phyloP scores from a whole-genome alignment of 2,797 vertebrate species.

The Enteromius mattozi region DNA sequence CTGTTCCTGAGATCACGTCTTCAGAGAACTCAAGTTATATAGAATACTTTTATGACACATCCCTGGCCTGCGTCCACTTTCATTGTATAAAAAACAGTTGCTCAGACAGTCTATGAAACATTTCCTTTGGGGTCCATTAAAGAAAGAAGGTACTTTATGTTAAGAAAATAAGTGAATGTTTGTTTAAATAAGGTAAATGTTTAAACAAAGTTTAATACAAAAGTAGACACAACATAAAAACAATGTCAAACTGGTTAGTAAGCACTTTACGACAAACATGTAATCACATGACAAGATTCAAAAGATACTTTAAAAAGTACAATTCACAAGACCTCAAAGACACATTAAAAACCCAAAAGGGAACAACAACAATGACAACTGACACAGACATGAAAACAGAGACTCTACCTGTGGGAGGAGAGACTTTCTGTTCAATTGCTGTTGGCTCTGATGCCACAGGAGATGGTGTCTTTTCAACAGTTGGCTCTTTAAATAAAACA shows the following conservation, averaged over 20 bases:
- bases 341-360: not conserved
- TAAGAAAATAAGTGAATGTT: not conserved
- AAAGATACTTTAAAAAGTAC: conserved; percentile 36
- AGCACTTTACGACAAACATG: conserved; percentile 3
- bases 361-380: conserved; percentile 8
- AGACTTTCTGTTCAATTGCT: conserved; percentile 71
- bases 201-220: not conserved
- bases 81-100: not conserved
- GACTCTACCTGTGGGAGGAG: conserved; percentile 83
- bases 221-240: conserved; percentile 1
- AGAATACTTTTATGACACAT: not conserved
- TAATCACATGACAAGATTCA: conserved; percentile 6
- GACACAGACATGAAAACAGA: conserved; percentile 24
- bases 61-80: not conserved
- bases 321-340: conserved; percentile 30
- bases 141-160: not conserved
- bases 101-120: conserved; percentile 4
- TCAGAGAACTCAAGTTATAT: conserved; percentile 1
- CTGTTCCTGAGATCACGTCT: not conserved
- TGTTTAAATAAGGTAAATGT: not conserved
- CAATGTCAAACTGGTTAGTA: conserved; percentile 13
- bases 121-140: not conserved
- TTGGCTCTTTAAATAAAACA: conserved; percentile 70
- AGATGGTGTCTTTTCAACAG: conserved; percentile 66
- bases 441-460: conserved; percentile 57